Evolutionary conservation across 1,140 invertebrate species (phyloP).

Genomic region (Bradysia coprophila): DNA sequence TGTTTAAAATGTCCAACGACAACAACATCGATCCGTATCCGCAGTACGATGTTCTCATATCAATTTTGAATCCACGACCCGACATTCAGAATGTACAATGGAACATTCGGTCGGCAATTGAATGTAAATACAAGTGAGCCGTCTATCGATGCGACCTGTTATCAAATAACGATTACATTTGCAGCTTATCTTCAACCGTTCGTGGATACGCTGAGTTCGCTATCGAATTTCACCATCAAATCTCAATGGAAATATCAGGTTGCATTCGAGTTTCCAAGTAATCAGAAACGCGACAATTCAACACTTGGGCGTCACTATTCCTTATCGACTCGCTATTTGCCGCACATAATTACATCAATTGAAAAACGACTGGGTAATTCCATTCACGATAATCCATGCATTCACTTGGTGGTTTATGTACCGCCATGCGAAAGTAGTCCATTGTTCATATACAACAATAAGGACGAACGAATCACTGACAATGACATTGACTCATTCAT

Average conservation of each 20-base stretch:
- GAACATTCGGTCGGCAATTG: conserved; percentile 37
- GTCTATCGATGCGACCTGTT: too few relatives aligned
- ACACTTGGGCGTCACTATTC: conserved; percentile 34
- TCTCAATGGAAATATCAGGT: conserved; percentile 76
- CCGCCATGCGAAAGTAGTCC: conserved; percentile 54
- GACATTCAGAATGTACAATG: conserved; percentile 44
- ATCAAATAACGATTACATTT: too few relatives aligned
- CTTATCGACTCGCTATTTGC: conserved; percentile 40
- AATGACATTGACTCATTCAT: conserved; percentile 49
- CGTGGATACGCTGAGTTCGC: conserved; percentile 37
- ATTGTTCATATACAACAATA: conserved; percentile 44
- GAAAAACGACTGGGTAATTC: conserved; percentile 71
- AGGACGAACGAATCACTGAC: conserved; percentile 9
- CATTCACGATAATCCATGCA: conserved; percentile 56
- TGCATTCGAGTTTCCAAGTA: conserved; percentile 48
- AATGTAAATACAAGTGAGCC: conserved; percentile 31
- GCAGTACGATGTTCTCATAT: conserved; percentile 58
- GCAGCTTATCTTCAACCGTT: conserved; percentile 58
- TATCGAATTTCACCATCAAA: conserved; percentile 60
- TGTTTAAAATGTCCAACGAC: too few relatives aligned
- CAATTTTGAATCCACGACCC: conserved; percentile 58
- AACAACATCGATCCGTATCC: conserved; percentile 23
- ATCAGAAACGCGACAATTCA: conserved; percentile 28
- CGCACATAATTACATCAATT: conserved; percentile 57
- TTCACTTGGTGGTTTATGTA: conserved; percentile 74